These are phyloP conservation scores for Drosophila melanosoma DNA, from an alignment of 2,888 invertebrate genomes.

Conservation along the genomic window DNA sequence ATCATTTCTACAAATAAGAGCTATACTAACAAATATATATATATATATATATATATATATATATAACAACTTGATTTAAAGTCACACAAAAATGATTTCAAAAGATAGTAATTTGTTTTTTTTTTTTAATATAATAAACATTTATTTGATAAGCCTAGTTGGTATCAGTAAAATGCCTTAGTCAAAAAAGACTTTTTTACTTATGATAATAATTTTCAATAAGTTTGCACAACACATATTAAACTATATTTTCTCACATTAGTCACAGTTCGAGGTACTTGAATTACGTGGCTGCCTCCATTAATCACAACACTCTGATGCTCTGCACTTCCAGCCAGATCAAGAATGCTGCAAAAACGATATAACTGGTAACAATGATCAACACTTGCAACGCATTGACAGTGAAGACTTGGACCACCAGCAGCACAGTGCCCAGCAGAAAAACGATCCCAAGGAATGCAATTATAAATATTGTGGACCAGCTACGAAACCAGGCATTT, in stretches of 20 bases:
- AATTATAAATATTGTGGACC: conserved; percentile 66
- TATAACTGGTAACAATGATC: conserved; percentile 62
- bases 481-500: conserved; percentile 75
- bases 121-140: conserved; percentile 10
- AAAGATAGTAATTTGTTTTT: conserved; percentile 1
- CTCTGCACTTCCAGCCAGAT: conserved; percentile 79
- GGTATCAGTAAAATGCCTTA: conserved; percentile 33
- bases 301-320: conserved; percentile 71
- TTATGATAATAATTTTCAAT: conserved; percentile 45
- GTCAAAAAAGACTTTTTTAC: conserved; percentile 36
- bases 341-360: conserved; percentile 59
- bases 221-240: conserved; percentile 58
- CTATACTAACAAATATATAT: not conserved
- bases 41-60: not conserved
- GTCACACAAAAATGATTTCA: conserved; percentile 3
- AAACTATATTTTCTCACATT: conserved; percentile 22
- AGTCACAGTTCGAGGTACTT: conserved; percentile 38
- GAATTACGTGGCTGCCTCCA: not conserved
- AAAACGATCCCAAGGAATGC: conserved; percentile 64
- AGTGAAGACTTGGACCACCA: conserved; percentile 71
- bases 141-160: conserved; percentile 21
- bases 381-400: conserved; percentile 66
- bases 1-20: not conserved
- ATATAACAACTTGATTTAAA: not conserved
- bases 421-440: conserved; percentile 67